Base-by-base conservation (phyloP, 2,797 vertebrate genomes). In the Notolabrus celidotus region DNA sequence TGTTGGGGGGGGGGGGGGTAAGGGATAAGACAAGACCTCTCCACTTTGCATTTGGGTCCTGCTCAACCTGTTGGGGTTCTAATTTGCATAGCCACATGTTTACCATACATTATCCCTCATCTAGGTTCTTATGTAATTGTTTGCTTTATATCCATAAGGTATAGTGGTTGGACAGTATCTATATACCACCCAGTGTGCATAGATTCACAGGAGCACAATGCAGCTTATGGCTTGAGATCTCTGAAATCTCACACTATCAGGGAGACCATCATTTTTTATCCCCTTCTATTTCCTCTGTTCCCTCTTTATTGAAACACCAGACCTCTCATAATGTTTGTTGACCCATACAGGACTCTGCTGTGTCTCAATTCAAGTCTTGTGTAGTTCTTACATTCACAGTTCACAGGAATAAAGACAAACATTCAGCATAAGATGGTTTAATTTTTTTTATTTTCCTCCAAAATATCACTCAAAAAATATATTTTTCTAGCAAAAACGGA, bases 321-420 rank as follows among this genome's bases (percentile, higher is more conserved):
- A 66, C 59, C 71, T 78, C 64, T 63, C 0, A 2, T 55, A 68
- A 65, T 67, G 65, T 70, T 33, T 67, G 33, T 64, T 78, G 74
- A 82, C 76, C 67, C 62, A 5, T 59, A 42, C 57, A 34, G 52
- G 74, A 64, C 74, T 79, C 71, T 17, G 7, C 49, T 67, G 76
- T 15, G 38, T 67, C 76, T 80, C 53, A 59, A n/a, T 67, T 71
- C 43, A 29, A 39, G 20, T 67, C 41, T 62, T 55, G 34, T 51
- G 29, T 78, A 63, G 47, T 67, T 77, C 82, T 80, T 52, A 43
- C 52, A 56, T 34, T 49, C 23, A 34, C 19, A 4, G 34, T 31
- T 31, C 29, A 31, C 29, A 29, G 31, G 29, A 6, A 7, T 36
- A 36, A 12, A 36, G 34, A 36, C 36, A 36, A 36, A 12, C 34